A percentile compares a stretch with the other conserved stretches of the same genome.
Conservation (phyloP, 2,888 invertebrate species). For the Pseudococcus viburni region DNA sequence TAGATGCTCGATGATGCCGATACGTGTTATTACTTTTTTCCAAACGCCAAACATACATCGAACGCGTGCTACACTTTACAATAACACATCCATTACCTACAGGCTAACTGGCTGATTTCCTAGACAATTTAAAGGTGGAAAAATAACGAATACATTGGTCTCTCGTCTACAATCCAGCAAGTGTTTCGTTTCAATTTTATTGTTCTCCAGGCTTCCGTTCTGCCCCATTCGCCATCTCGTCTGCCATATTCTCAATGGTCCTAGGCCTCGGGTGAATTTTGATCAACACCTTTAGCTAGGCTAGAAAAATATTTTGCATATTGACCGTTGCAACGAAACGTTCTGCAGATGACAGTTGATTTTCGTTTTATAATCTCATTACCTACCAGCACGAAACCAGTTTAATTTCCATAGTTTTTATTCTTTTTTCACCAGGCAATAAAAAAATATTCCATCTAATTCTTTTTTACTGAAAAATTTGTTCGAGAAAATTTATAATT, state of each 20-base stretch:
- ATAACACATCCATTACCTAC: conserved; percentile 27
- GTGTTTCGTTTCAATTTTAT: conserved; percentile 23
- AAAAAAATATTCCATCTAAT: not conserved
- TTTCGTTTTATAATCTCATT: not conserved
- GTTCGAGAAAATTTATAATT: not conserved
- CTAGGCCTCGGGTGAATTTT: not conserved
- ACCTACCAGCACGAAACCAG: not conserved
- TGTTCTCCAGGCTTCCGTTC: conserved; percentile 1
- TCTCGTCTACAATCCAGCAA: not conserved
- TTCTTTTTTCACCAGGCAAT: not conserved
- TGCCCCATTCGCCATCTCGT: not conserved
- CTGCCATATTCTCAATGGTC: too few relatives aligned
- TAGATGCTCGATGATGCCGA: not conserved
- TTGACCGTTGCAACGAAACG: not conserved
- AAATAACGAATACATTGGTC: conserved; percentile 18
- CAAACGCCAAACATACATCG: conserved; percentile 24
- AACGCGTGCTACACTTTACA: conserved; percentile 35
- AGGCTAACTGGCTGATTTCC: conserved; percentile 24
- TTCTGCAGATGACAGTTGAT: not conserved
- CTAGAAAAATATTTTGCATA: conserved; percentile 3
- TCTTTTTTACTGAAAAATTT: not conserved
- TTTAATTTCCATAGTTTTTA: not conserved
- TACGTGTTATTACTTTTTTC: conserved; percentile 23
- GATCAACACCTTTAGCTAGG: conserved; percentile 25
- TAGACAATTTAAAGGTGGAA: conserved; percentile 38